Evolutionary conservation across 2,888 invertebrate genomes (phyloP).

Genomic region (Philaethria dido): DNA sequence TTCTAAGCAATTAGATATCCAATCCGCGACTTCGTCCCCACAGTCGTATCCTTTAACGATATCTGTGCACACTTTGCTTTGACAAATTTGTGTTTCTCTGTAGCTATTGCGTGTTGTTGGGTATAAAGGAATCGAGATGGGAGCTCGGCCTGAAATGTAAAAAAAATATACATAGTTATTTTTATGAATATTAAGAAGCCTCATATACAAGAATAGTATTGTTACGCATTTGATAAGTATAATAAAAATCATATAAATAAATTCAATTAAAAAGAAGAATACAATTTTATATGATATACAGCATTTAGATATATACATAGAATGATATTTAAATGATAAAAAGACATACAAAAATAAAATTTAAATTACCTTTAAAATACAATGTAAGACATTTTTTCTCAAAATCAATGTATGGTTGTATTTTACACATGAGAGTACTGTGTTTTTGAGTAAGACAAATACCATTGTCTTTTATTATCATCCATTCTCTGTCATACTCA

Average conservation of each 20-base stretch:
- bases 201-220: not conserved
- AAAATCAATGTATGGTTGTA: conserved; percentile 89
- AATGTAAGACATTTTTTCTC: conserved; percentile 80
- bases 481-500: conserved; percentile 96
- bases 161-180: not conserved
- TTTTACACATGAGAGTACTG: conserved; percentile 89
- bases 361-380: conserved; percentile 82
- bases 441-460: conserved; percentile 95
- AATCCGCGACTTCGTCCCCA: conserved; percentile 90
- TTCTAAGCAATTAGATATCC: conserved; percentile 90
- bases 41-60: conserved; percentile 91
- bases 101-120: conserved; percentile 49
- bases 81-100: conserved; percentile 81
- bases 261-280: too few species aligned
- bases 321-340: too few species aligned
- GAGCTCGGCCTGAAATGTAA: conserved; percentile 72
- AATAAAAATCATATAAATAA: too few species aligned
- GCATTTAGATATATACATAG: too few species aligned
- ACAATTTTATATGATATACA: too few species aligned
- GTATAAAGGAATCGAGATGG: conserved; percentile 82
- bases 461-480: conserved; percentile 93
- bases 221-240: too few species aligned
- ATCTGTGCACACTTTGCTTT: conserved; percentile 94
- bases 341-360: not conserved
- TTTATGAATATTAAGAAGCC: not conserved